Evolutionary conservation across 2,113 vertebrate genomes (phyloP).

Genomic region (Noctilio leporinus): DNA sequence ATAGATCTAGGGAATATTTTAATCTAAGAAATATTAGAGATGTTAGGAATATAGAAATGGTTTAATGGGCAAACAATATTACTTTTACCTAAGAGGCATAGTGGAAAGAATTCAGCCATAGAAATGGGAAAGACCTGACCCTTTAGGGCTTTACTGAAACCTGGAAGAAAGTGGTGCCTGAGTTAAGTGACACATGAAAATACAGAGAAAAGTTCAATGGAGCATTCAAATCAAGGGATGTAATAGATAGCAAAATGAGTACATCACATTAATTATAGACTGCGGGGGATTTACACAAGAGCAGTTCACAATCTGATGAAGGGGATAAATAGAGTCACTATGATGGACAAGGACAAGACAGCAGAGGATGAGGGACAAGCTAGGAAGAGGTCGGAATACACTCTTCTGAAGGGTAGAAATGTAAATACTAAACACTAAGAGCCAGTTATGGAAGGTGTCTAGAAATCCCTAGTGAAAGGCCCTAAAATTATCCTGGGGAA

Average conservation of each 20-base stretch:
- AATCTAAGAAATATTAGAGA: not conserved
- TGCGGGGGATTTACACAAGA: not conserved
- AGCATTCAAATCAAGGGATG: not conserved
- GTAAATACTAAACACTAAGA: not conserved
- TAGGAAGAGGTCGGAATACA: too few relatives aligned
- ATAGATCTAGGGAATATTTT: not conserved
- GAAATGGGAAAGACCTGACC: not conserved
- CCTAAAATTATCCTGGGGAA: not conserved
- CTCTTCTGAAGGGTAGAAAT: not conserved
- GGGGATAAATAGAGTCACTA: not conserved
- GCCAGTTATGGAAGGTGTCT: not conserved
- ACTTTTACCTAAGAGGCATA: not conserved
- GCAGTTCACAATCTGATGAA: not conserved
- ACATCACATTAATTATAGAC: not conserved
- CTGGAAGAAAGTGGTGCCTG: not conserved
- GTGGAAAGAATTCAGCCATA: not conserved
- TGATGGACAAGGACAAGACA: not conserved
- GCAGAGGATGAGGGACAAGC: not conserved
- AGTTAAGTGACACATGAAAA: not conserved
- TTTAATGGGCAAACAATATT: not conserved
- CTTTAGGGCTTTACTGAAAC: not conserved
- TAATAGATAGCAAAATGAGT: not conserved
- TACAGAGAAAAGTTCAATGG: not conserved
- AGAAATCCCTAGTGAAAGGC: not conserved
- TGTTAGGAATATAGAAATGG: not conserved